phyloP scores from a whole-genome alignment of 2,888 invertebrate species.

The Nymphalis urticae region DNA sequence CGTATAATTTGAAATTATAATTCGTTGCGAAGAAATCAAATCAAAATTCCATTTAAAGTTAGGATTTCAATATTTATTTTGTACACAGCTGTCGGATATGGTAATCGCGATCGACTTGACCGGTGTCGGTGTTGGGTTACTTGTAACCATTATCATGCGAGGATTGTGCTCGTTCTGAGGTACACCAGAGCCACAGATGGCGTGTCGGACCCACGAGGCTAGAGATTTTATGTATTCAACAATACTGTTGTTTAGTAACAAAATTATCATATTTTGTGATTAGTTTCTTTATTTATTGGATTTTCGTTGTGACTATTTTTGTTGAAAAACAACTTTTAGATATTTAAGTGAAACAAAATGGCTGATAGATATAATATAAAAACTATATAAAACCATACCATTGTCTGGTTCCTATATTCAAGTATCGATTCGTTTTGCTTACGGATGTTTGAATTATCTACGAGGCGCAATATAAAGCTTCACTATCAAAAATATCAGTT shows the following conservation, averaged over 20 bases:
- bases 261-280: neutral
- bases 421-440: no score
- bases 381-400: no score
- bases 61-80: slow-evolving; percentile 75
- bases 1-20: slow-evolving; percentile 80
- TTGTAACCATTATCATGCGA: slow-evolving; percentile 30
- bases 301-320: no score
- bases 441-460: no score
- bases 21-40: slow-evolving; percentile 75
- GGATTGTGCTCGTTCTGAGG: slow-evolving; percentile 18
- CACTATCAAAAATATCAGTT: no score
- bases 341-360: no score
- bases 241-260: neutral
- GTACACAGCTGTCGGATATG: slow-evolving; percentile 61
- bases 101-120: slow-evolving; percentile 40
- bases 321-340: no score
- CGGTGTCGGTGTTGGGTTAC: slow-evolving; percentile 26
- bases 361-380: no score
- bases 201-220: slow-evolving; percentile 3
- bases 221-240: neutral
- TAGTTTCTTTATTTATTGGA: neutral
- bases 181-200: slow-evolving; percentile 25
- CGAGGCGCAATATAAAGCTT: no score
- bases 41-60: slow-evolving; percentile 81
- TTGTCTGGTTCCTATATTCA: no score